Conservation (phyloP, 1,140 invertebrate genomes). For the Microvelia longipes region DNA sequence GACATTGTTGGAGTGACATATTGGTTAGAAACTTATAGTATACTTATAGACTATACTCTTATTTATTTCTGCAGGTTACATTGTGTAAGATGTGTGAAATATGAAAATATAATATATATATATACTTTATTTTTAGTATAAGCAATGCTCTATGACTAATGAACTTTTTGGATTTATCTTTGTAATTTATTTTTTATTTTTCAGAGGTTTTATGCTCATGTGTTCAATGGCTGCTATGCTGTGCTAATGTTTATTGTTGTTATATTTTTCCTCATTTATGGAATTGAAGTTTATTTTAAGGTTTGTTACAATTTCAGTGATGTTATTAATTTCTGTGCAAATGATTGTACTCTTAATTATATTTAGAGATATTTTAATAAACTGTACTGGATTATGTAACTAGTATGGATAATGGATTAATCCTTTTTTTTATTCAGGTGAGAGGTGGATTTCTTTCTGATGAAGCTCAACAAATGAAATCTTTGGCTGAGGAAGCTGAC, state of each 20-base stretch:
- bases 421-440: slow-evolving; percentile 17
- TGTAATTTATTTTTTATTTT: slow-evolving; percentile 24
- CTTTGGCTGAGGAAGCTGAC: not conserved
- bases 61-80: no score
- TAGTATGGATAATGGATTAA: no score
- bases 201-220: slow-evolving; percentile 58
- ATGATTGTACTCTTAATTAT: not conserved
- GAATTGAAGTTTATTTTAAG: slow-evolving; percentile 88
- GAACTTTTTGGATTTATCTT: no score
- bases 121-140: no score
- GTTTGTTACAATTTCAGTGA: slow-evolving; percentile 33
- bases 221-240: slow-evolving; percentile 86
- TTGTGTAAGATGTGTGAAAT: no score
- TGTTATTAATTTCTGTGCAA: not conserved
- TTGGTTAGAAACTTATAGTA: no score
- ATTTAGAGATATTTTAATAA: no score
- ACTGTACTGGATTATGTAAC: no score
- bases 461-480: slow-evolving; percentile 37
- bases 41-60: no score
- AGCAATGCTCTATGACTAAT: no score
- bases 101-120: no score
- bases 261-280: slow-evolving; percentile 86
- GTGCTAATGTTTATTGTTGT: slow-evolving; percentile 78
- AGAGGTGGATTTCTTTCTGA: slow-evolving; percentile 37
- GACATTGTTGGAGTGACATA: no score